Evolutionary conservation across 2,888 invertebrate species (phyloP).

Genomic region (Bimastos eiseni): DNA sequence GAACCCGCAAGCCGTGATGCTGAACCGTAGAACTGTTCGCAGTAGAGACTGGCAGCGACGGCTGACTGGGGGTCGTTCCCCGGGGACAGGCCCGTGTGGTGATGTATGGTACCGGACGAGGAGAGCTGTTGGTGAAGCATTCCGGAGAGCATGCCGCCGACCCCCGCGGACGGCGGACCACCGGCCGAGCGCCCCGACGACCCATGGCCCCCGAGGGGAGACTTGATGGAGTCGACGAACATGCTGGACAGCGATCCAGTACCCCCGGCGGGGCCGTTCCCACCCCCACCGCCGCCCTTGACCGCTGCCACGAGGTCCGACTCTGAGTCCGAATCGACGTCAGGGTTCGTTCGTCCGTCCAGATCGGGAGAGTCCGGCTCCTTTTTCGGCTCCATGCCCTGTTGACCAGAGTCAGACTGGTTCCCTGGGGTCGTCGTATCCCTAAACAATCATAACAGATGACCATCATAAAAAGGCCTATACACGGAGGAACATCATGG

Average conservation of each 20-base stretch:
- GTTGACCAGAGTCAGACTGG: constrained; percentile 9
- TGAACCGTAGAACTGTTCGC: constrained; percentile 1
- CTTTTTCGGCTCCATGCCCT: constrained; percentile 46
- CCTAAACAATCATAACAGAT: neutral
- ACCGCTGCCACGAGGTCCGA: neutral
- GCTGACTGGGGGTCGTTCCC: neutral
- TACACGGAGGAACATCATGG: no score
- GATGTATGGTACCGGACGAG: neutral
- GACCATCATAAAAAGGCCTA: neutral
- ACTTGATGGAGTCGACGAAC: neutral
- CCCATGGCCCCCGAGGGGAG: neutral
- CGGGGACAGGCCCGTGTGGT: neutral
- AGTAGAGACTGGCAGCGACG: neutral
- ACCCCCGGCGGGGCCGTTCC: neutral
- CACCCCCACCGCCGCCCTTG: neutral
- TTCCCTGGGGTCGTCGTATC: constrained; percentile 34
- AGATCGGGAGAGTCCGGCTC: constrained; percentile 52
- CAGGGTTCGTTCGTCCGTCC: constrained; percentile 52
- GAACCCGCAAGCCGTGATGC: neutral
- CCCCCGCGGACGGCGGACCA: neutral
- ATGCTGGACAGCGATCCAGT: neutral
- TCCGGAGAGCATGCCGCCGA: neutral
- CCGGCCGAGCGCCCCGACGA: neutral
- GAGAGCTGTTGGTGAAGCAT: constrained; percentile 10
- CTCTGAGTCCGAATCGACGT: constrained; percentile 40